These are phyloP conservation scores for Morone saxatilis DNA, from an alignment of 2,113 vertebrate genomes.

Conservation along the genomic window DNA sequence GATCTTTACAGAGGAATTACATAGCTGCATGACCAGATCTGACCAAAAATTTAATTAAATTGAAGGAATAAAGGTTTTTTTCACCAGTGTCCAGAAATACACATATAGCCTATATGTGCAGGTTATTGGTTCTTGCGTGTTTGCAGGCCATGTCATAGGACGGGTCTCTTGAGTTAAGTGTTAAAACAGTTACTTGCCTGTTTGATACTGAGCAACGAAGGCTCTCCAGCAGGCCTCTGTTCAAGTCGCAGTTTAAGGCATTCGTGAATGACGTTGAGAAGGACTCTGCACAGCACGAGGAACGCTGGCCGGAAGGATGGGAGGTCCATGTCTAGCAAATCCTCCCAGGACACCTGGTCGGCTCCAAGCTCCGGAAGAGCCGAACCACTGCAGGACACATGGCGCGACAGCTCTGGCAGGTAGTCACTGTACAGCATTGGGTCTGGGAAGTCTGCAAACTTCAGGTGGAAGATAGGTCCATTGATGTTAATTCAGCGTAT, in stretches of 20 bases:
- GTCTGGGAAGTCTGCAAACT: constrained; percentile 95
- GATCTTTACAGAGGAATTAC: background rate
- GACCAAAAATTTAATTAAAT: too few relatives aligned
- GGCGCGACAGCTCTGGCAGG: constrained; percentile 88
- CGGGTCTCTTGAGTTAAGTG: background rate
- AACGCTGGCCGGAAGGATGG: constrained; percentile 97
- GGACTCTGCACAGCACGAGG: constrained; percentile 95
- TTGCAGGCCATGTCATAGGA: too few relatives aligned
- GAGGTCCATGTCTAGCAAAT: constrained; percentile 94
- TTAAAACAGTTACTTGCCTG: constrained; percentile 85
- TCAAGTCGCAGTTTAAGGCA: constrained; percentile 97
- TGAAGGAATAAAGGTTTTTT: too few relatives aligned
- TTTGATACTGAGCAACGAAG: constrained; percentile 97
- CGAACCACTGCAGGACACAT: constrained; percentile 81
- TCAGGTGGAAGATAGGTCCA: constrained; percentile 34
- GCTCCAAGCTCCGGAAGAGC: constrained; percentile 84
- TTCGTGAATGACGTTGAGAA: constrained; percentile 98
- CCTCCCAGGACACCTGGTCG: constrained; percentile 91
- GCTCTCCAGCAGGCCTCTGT: constrained; percentile 97
- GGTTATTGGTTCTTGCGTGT: too few relatives aligned
- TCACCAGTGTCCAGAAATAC: too few relatives aligned
- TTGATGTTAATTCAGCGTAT: background rate
- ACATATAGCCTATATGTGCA: too few relatives aligned
- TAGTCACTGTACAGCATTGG: constrained; percentile 96
- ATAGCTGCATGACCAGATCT: too few relatives aligned